Conservation (phyloP, 1,140 invertebrate genomes). For the Microplitis demolitor region DNA sequence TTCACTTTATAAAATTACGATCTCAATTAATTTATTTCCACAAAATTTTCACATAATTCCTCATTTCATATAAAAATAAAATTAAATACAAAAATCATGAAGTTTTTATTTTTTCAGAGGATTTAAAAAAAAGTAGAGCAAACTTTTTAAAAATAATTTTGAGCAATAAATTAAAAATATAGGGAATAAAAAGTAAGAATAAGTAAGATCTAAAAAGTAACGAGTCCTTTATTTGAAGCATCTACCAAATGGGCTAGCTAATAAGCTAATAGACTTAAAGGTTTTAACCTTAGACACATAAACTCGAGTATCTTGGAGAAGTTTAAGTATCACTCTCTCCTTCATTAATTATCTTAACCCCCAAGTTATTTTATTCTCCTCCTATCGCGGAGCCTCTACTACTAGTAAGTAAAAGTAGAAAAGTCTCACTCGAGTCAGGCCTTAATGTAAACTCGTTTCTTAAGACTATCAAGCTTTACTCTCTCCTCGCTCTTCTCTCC, state of each 20-base stretch:
- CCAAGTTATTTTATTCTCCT: neutral
- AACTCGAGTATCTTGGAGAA: neutral
- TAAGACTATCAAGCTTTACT: neutral
- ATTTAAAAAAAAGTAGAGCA: neutral
- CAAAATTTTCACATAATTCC: no score
- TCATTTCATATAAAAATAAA: no score
- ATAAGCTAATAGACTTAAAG: neutral
- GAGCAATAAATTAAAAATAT: no score
- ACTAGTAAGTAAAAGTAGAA: neutral
- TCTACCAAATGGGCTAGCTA: neutral
- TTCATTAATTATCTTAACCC: neutral
- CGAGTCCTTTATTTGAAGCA: constrained; percentile 4
- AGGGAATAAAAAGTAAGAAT: neutral
- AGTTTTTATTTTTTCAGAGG: neutral
- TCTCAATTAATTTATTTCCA: no score
- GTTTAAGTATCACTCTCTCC: neutral
- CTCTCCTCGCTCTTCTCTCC: no score
- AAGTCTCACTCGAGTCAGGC: neutral
- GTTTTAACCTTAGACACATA: neutral
- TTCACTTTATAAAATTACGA: no score
- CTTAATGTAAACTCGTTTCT: neutral
- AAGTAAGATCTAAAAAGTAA: neutral
- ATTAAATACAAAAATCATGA: no score
- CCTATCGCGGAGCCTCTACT: neutral
- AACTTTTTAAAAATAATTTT: neutral